Evolutionary conservation across 1,140 invertebrate species (phyloP).

Genomic region (Panonychus citri): DNA sequence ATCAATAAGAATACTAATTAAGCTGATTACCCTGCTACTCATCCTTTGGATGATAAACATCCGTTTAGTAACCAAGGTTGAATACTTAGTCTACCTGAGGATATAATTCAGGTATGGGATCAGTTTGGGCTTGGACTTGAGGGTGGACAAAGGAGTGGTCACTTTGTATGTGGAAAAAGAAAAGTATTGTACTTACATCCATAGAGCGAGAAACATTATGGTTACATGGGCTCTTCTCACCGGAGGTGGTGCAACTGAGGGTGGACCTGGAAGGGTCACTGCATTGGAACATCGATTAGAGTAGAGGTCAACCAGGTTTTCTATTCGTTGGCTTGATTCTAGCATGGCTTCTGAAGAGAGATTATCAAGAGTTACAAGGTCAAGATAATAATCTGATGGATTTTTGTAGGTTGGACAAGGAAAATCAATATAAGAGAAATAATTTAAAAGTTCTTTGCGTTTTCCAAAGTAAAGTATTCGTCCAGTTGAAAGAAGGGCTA

Average conservation of each 20-base stretch:
- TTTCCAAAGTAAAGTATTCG: slow-evolving; percentile 71
- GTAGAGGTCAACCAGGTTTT: slow-evolving; percentile 61
- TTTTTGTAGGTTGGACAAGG: slow-evolving; percentile 88
- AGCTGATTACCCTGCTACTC: no score
- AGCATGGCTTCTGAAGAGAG: slow-evolving; percentile 73
- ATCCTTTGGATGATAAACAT: no score
- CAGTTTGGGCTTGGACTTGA: no score
- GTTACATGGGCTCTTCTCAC: slow-evolving; percentile 33
- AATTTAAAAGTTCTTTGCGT: slow-evolving; percentile 63
- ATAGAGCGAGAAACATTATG: slow-evolving; percentile 39
- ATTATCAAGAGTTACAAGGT: slow-evolving; percentile 74
- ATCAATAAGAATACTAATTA: no score
- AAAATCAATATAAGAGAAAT: slow-evolving; percentile 78
- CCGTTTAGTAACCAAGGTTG: no score
- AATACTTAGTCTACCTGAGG: no score
- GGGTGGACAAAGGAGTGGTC: no score
- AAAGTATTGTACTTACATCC: slow-evolving; percentile 36
- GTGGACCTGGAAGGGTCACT: slow-evolving; percentile 47
- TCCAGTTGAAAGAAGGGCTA: slow-evolving; percentile 62
- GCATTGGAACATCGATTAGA: slow-evolving; percentile 33
- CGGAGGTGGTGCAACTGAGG: slow-evolving; percentile 41
- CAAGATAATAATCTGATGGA: slow-evolving; percentile 36
- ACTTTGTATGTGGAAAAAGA: no score
- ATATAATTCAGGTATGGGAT: no score
- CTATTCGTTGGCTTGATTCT: slow-evolving; percentile 74